These are phyloP conservation scores for Galleria mellonella DNA, from an alignment of 1,140 invertebrate species.

Conservation along the genomic window DNA sequence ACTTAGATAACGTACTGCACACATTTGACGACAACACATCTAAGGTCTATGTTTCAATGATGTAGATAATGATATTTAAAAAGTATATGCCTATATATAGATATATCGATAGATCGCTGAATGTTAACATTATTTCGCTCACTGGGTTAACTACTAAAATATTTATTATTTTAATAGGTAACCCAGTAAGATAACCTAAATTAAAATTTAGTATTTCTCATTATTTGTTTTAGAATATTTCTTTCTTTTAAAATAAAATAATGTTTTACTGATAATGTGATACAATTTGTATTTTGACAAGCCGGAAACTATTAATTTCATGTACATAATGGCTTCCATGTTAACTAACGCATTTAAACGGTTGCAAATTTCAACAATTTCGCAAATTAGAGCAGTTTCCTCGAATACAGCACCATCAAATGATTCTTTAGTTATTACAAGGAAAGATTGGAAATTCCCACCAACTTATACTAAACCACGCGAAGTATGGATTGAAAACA, in stretches of 20 bases:
- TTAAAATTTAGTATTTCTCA: too few species aligned
- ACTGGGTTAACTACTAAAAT: too few species aligned
- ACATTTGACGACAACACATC: too few species aligned
- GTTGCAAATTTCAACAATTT: constrained; percentile 33
- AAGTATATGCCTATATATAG: too few species aligned
- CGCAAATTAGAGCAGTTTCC: constrained; percentile 39
- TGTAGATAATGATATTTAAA: too few species aligned
- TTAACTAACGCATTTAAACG: constrained; percentile 54
- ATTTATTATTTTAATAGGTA: too few species aligned
- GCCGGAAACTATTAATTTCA: background rate
- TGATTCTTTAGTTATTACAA: constrained; percentile 35
- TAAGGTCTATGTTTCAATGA: too few species aligned
- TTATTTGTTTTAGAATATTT: too few species aligned
- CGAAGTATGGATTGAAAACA: constrained; percentile 94
- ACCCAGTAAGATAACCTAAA: too few species aligned
- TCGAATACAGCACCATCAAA: constrained; percentile 16
- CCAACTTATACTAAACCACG: constrained; percentile 77
- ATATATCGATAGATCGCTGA: too few species aligned
- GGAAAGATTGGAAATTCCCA: constrained; percentile 65
- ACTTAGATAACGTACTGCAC: too few species aligned
- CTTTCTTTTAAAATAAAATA: background rate
- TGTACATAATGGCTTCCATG: constrained; percentile 33
- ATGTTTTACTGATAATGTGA: background rate
- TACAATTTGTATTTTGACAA: background rate
- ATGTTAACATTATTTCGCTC: too few species aligned